Percentiles rank a stretch among this genome's conserved stretches.
These are phyloP conservation scores for Lepidothrix coronata DNA, from an alignment of 2,113 vertebrate species.

Conservation along the genomic window DNA sequence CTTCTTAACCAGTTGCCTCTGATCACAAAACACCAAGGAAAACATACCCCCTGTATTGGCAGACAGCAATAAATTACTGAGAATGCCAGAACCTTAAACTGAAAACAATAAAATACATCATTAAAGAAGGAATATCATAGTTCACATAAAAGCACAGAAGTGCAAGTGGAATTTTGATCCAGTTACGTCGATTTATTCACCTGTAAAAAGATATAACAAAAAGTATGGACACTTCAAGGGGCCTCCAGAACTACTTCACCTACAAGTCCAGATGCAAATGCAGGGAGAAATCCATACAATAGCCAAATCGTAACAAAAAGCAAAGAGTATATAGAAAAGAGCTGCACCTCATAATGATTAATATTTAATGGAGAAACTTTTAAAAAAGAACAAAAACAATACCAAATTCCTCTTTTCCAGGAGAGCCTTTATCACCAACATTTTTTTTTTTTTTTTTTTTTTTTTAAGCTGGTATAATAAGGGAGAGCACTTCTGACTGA, in stretches of 20 bases:
- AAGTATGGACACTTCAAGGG: background rate
- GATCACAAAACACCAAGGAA: background rate
- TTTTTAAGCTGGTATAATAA: background rate
- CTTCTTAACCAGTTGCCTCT: background rate
- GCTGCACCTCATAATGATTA: background rate
- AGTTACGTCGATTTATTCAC: background rate
- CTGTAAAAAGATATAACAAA: background rate
- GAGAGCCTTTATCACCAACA: background rate
- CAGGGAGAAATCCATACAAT: background rate
- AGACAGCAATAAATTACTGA: background rate
- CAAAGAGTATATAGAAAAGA: background rate
- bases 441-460: background rate
- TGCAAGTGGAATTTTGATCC: background rate
- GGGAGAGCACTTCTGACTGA: background rate
- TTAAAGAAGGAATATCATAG: background rate
- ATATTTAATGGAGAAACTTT: background rate
- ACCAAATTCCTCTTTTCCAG: background rate
- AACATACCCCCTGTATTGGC: background rate
- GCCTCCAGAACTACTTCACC: background rate
- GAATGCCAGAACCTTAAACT: background rate
- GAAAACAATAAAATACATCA: background rate
- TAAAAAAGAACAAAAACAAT: background rate
- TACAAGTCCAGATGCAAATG: background rate
- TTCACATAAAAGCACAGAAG: background rate
- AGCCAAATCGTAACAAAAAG: background rate